Evolutionary conservation across 2,797 vertebrate genomes (phyloP).

Genomic region (Poecile montanus): DNA sequence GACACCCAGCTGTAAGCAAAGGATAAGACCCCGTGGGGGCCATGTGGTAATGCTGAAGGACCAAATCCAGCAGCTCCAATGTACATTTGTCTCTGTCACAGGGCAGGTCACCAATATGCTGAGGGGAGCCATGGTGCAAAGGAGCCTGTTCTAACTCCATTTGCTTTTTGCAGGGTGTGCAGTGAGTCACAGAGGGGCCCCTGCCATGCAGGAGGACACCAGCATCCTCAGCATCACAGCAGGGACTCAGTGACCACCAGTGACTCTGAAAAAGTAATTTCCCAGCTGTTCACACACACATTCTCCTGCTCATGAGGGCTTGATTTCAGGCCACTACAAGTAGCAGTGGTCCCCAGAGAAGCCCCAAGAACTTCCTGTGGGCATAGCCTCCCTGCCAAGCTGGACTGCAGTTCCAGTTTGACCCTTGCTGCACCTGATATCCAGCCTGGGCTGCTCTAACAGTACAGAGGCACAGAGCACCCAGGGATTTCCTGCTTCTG

Average conservation of each 20-base stretch:
- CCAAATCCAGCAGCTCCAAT: background rate
- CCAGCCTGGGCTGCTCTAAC: background rate
- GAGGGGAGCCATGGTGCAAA: background rate
- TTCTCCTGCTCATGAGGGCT: background rate
- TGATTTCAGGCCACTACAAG: background rate
- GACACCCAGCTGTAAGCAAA: background rate
- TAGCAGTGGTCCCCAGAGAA: background rate
- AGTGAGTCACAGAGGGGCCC: background rate
- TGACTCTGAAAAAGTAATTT: background rate
- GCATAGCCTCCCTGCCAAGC: background rate
- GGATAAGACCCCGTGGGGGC: background rate
- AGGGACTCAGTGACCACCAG: background rate
- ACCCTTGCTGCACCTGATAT: background rate
- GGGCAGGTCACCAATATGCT: background rate
- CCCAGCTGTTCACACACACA: background rate
- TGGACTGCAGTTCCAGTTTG: background rate
- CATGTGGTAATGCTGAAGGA: background rate
- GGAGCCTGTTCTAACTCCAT: background rate
- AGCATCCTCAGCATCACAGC: background rate
- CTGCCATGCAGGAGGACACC: background rate
- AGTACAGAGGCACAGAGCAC: background rate
- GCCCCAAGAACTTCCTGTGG: background rate
- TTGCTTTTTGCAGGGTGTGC: background rate
- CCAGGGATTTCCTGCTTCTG: slow-evolving; percentile 7
- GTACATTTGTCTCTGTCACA: background rate